Percentiles rank a stretch among this genome's conserved stretches.
Conservation (phyloP, 2,797 vertebrate genomes). For the Chelonia mydas region DNA sequence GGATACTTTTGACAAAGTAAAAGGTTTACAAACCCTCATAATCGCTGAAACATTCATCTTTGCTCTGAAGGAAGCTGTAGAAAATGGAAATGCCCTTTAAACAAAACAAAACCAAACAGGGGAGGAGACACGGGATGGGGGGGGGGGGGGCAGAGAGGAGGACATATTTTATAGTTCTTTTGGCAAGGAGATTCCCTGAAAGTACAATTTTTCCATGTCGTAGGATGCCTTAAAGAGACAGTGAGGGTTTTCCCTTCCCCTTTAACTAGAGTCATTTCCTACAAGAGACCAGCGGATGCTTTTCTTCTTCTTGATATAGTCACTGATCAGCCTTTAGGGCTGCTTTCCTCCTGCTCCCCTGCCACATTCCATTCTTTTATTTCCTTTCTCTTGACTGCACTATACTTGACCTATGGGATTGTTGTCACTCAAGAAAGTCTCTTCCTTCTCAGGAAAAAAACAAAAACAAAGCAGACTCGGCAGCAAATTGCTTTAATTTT, state of each 20-base stretch:
- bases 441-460: conserved; percentile 35
- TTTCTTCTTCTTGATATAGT: not conserved
- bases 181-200: conserved; percentile 76
- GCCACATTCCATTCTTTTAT: not conserved
- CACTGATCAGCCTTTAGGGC: not conserved
- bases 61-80: conserved; percentile 60
- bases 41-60: conserved; percentile 71
- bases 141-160: not conserved
- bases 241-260: conserved; percentile 76
- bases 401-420: not conserved
- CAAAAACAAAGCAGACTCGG: conserved; percentile 2
- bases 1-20: conserved; percentile 71
- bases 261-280: conserved; percentile 8
- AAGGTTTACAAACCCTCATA: conserved; percentile 73
- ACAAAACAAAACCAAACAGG: conserved; percentile 55
- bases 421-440: not conserved
- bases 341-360: not conserved
- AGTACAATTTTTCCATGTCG: conserved; percentile 71
- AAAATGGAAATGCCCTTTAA: conserved; percentile 70
- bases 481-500: conserved; percentile 11
- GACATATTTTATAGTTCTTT: conserved; percentile 73
- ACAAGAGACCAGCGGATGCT: conserved; percentile 40
- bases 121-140: not conserved
- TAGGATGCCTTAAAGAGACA: conserved; percentile 72
- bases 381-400: not conserved